Conservation (phyloP, 2,888 invertebrate species). For the Xanthostigma xanthostigma region DNA sequence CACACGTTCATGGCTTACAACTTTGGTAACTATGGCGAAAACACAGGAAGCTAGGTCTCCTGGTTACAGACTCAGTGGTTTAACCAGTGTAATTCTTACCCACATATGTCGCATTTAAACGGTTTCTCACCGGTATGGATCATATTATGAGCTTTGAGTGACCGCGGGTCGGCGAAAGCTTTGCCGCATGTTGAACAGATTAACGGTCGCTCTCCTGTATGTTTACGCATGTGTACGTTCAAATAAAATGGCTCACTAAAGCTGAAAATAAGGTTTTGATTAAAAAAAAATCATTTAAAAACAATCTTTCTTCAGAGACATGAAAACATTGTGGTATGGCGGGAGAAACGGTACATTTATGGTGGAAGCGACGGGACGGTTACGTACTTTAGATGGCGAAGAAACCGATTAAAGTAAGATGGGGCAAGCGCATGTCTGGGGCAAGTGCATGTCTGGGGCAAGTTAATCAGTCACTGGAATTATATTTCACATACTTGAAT, state of each 20-base stretch:
- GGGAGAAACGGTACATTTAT: not conserved
- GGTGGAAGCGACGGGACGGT: not conserved
- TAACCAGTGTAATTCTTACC: constrained; percentile 12
- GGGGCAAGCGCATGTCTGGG: no score
- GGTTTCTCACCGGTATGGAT: constrained; percentile 20
- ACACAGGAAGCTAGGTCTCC: no score
- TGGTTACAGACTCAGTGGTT: no score
- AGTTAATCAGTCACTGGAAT: no score
- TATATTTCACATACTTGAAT: no score
- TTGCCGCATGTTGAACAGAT: constrained; percentile 20
- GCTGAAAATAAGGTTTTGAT: constrained; percentile 12
- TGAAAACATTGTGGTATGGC: not conserved
- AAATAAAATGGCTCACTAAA: constrained; percentile 22
- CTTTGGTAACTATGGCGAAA: no score
- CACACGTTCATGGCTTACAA: no score
- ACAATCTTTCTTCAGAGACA: not conserved
- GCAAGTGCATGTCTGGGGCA: no score
- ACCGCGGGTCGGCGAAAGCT: constrained; percentile 22
- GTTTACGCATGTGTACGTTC: constrained; percentile 21
- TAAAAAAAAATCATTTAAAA: not conserved
- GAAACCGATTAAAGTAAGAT: no score
- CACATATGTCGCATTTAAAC: constrained; percentile 19
- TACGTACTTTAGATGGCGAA: not conserved
- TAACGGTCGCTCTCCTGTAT: constrained; percentile 22
- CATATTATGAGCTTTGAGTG: constrained; percentile 19